Base-by-base conservation (phyloP, 1,140 invertebrate genomes). In the Forficula auricularia region DNA sequence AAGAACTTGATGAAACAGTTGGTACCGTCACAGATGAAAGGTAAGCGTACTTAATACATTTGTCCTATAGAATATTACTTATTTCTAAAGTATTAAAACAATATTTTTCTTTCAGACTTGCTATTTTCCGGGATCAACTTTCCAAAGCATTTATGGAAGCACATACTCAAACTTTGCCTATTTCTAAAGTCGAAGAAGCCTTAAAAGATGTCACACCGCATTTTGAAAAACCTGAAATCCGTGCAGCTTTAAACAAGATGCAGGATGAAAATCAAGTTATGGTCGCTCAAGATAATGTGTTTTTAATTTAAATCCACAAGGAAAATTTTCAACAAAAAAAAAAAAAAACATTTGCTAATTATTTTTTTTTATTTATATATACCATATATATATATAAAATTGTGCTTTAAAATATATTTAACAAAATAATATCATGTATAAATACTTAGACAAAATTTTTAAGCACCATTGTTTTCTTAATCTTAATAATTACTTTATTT, bases 211-310 rank as follows among this genome's bases (percentile, higher is more conserved):
- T 57, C 1, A 61, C 66, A 41, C 51, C 62, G n/a, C 57, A 70
- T 3, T 92, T 88, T 57, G 65, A 66, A 2, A 52, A 67, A 10
- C 71, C 62, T 12, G 89, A 97, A 67, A 69, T 92, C 4, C 61
- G 68, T 32, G 72, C 77, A 0, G 88, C 87, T 1, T 64, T 96
- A 9, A 62, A 77, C 10, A 69, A 67, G 43, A 90, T 96, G 88
- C 79, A 78, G 14, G 77, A 83, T 32, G 83, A 80, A 37, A 94
- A 92, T 64, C 82, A 90, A 59, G 71, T 97, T 16, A 91, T 95
- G 86, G 64, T 88, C 43, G 74, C 86, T 1, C 85, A 91, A 57
- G 77, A 80, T 48, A 78, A 85, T 48, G 69, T 94, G n/a, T 86
- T 88, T 57, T 64, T 86, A 12, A 85, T 90, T 59, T 90, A 75